These are phyloP conservation scores for Chymomyza amoena DNA, from an alignment of 2,888 invertebrate species.

Conservation along the genomic window DNA sequence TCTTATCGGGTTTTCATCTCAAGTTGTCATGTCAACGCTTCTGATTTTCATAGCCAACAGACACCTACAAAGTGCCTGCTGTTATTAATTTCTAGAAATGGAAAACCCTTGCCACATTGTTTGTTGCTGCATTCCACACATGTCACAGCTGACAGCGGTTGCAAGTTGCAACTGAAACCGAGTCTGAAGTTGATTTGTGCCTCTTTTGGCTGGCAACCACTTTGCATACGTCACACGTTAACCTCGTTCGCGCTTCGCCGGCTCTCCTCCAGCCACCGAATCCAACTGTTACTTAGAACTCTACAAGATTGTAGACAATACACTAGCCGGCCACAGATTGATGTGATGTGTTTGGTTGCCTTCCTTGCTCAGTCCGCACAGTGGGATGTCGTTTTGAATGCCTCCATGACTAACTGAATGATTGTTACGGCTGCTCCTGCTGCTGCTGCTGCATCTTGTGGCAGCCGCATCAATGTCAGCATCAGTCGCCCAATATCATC, in stretches of 20 bases:
- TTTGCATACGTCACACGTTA: conserved; percentile 24
- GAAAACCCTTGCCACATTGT: conserved; percentile 1
- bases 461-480: conserved; percentile 72
- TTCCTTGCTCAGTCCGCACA: conserved; percentile 46
- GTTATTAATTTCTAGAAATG: conserved; percentile 9
- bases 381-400: conserved; percentile 47
- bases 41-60: conserved; percentile 51
- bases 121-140: conserved; percentile 37
- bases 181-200: background rate
- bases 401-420: conserved; percentile 44
- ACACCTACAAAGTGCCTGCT: conserved; percentile 2
- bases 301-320: conserved; percentile 12
- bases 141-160: conserved; percentile 42
- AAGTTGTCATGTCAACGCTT: conserved; percentile 77
- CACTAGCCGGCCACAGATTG: conserved; percentile 58
- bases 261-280: background rate
- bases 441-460: conserved; percentile 42
- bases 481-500: conserved; percentile 74
- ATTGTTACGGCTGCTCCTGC: conserved; percentile 42
- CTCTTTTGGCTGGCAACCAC: background rate
- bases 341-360: conserved; percentile 26
- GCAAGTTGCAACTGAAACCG: background rate
- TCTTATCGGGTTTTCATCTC: conserved; percentile 63
- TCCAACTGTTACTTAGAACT: conserved; percentile 19
- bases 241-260: background rate